A percentile compares a stretch with the other conserved stretches of the same genome.
Conservation (phyloP, 2,888 invertebrate species). For the Pristionchus fissidentatus region DNA sequence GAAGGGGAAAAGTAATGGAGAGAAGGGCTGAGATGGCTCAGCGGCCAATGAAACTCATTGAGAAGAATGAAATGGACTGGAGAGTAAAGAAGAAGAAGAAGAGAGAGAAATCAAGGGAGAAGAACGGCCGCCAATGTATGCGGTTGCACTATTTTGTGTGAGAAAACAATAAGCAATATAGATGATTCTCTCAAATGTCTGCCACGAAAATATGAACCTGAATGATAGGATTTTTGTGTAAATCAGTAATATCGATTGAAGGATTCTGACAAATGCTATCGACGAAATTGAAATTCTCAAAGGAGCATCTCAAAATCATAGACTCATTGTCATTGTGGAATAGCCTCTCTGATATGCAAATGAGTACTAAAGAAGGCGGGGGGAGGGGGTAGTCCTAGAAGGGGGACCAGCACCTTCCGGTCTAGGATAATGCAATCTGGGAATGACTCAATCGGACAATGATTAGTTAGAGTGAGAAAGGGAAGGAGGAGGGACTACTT, state of each 20-base stretch:
- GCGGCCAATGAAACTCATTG: conserved; percentile 11
- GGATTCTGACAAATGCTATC: not conserved
- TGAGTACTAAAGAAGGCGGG: conserved; percentile 8
- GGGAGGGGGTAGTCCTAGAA: not conserved
- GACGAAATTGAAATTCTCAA: not conserved
- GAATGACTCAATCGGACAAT: conserved; percentile 48
- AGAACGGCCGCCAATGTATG: not conserved
- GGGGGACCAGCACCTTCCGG: not conserved
- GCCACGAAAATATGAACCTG: not conserved
- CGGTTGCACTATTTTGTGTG: not conserved
- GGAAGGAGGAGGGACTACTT: not conserved
- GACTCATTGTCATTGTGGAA: not conserved
- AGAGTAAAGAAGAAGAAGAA: conserved; percentile 6
- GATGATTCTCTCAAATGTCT: too few species aligned
- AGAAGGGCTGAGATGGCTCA: too few species aligned
- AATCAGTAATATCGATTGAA: not conserved
- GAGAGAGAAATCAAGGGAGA: conserved; percentile 32
- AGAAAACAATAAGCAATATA: not conserved
- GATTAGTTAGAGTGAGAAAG: conserved; percentile 38
- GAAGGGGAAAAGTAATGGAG: not conserved
- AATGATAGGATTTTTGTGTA: not conserved
- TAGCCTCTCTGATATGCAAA: conserved; percentile 21
- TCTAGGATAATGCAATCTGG: conserved; percentile 12
- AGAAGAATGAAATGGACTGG: conserved; percentile 37
- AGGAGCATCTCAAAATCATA: not conserved